Evolutionary conservation across 2,797 vertebrate species (phyloP).

Genomic region (Mycteria americana): DNA sequence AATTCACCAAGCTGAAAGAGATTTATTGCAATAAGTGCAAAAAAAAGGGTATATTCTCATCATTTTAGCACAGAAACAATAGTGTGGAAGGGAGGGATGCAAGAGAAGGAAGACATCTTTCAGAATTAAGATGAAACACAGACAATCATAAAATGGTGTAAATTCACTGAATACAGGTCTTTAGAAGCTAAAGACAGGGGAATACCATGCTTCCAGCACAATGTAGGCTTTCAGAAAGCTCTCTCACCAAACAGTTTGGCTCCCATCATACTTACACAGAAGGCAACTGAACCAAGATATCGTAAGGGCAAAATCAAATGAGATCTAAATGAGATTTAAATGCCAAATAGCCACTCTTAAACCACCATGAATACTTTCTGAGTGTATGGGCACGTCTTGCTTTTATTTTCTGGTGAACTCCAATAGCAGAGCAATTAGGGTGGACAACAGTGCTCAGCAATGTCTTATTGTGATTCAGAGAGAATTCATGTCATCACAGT

Average conservation of each 20-base stretch:
- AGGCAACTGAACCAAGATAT: background rate
- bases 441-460: background rate
- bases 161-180: background rate
- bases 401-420: background rate
- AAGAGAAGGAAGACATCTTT: background rate
- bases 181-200: background rate
- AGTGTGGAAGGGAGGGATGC: background rate
- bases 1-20: background rate
- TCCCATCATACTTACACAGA: background rate
- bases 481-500: background rate
- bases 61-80: background rate
- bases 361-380: background rate
- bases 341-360: background rate
- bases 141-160: background rate
- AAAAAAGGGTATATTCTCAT: background rate
- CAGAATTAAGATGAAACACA: background rate
- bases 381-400: background rate
- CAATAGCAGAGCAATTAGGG: background rate
- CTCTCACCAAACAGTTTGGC: background rate
- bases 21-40: background rate
- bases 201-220: background rate
- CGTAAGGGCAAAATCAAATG: background rate
- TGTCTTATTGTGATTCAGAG: background rate
- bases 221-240: background rate
- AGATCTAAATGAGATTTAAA: background rate